These are phyloP conservation scores for Lepidochitona cinerea DNA, from an alignment of 2,888 invertebrate genomes.

Conservation along the genomic window DNA sequence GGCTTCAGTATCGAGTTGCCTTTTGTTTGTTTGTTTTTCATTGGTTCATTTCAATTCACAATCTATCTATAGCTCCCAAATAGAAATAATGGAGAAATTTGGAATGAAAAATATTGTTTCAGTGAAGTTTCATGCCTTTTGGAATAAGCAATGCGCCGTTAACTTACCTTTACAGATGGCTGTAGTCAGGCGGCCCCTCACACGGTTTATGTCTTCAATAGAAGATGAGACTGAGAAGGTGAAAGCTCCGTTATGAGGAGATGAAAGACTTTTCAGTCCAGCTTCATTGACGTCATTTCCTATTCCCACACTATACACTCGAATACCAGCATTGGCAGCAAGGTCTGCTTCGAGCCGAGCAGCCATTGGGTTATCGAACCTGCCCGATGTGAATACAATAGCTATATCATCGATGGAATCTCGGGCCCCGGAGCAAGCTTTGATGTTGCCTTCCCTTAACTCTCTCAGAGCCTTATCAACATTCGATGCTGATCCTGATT, in stretches of 20 bases:
- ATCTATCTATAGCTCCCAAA: no score
- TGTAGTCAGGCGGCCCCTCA: background rate
- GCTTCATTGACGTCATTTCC: constrained; percentile 10
- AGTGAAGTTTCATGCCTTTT: no score
- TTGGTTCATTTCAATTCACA: no score
- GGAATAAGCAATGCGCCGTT: no score
- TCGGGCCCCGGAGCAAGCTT: background rate
- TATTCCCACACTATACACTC: constrained; percentile 18
- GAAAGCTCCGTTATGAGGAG: background rate
- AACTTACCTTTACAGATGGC: background rate
- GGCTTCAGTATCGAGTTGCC: no score
- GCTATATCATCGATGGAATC: constrained; percentile 1
- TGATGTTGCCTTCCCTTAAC: background rate
- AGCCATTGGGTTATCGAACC: background rate
- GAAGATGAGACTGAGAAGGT: background rate
- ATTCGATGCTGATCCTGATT: background rate
- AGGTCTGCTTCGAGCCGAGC: background rate
- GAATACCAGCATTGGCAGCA: constrained; percentile 10
- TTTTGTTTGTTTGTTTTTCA: no score
- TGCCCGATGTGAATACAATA: constrained; percentile 17
- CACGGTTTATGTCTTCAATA: background rate
- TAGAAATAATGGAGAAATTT: no score
- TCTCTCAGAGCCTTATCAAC: constrained; percentile 1
- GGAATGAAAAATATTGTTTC: no score
- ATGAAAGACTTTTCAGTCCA: constrained; percentile 12